phyloP scores from a whole-genome alignment of 2,113 vertebrate genomes.

The Gallinago undulata region DNA sequence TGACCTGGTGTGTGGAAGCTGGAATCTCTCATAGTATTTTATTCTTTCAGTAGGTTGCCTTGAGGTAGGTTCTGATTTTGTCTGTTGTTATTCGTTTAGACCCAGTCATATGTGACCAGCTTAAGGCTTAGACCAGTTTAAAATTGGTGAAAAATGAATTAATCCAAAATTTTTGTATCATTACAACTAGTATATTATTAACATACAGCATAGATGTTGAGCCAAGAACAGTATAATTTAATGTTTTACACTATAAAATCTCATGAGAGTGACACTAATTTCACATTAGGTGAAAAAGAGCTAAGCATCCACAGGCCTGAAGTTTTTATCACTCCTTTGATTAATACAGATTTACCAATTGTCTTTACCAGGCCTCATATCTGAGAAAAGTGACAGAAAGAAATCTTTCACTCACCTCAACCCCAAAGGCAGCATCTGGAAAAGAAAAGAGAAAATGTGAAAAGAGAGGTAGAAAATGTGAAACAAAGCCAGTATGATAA shows the following conservation, averaged over 20 bases:
- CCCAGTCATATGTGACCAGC: not conserved
- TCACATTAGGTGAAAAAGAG: not conserved
- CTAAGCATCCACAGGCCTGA: not conserved
- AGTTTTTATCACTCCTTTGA: not conserved
- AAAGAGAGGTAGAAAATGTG: not conserved
- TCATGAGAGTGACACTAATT: not conserved
- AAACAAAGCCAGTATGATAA: not conserved
- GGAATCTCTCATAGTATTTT: not conserved
- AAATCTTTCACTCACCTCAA: slow-evolving; percentile 50
- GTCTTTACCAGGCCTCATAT: not conserved
- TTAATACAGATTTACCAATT: not conserved
- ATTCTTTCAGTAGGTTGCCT: not conserved
- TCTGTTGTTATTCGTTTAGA: not conserved
- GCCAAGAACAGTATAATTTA: not conserved
- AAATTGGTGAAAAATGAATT: not conserved
- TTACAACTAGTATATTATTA: not conserved
- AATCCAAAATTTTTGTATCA: not conserved
- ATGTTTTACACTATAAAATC: not conserved
- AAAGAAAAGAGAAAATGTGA: not conserved
- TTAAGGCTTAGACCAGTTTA: not conserved
- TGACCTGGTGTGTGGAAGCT: not conserved
- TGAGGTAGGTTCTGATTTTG: not conserved
- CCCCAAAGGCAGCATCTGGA: slow-evolving; percentile 46
- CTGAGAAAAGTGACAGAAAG: not conserved
- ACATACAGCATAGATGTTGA: not conserved